These are phyloP conservation scores for Pteronura brasiliensis DNA, from an alignment of 2,113 vertebrate species.

Conservation along the genomic window DNA sequence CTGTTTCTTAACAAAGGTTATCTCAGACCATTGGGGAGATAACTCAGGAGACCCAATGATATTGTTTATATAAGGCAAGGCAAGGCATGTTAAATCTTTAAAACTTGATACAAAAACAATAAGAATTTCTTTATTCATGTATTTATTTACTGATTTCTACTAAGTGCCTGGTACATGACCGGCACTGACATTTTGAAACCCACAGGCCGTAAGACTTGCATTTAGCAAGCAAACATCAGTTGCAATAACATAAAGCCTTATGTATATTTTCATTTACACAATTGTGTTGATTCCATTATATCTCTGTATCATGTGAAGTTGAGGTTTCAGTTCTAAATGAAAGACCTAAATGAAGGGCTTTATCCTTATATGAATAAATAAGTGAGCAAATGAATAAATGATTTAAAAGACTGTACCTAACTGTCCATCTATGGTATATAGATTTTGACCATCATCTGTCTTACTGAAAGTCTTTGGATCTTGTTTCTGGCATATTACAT, in stretches of 20 bases:
- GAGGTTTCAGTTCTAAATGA: background rate
- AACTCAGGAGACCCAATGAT: background rate
- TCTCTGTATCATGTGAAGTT: background rate
- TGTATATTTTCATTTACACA: background rate
- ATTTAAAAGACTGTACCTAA: background rate
- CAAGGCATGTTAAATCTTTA: background rate
- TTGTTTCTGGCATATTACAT: background rate
- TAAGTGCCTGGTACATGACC: background rate
- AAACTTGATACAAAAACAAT: background rate
- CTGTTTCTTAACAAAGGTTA: background rate
- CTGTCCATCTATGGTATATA: background rate
- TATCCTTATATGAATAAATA: background rate
- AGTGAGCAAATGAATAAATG: background rate
- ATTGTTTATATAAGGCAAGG: background rate
- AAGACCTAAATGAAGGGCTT: background rate
- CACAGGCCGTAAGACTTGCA: background rate
- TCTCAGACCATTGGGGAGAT: background rate
- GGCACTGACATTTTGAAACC: background rate
- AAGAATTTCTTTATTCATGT: background rate
- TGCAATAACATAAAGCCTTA: background rate
- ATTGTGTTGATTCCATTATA: background rate
- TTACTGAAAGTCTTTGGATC: background rate
- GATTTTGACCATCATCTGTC: background rate
- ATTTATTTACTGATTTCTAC: constrained; percentile 2
- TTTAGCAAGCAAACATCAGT: background rate